phyloP scores from a whole-genome alignment of 2,113 vertebrate species.

The Struthidea cinerea region DNA sequence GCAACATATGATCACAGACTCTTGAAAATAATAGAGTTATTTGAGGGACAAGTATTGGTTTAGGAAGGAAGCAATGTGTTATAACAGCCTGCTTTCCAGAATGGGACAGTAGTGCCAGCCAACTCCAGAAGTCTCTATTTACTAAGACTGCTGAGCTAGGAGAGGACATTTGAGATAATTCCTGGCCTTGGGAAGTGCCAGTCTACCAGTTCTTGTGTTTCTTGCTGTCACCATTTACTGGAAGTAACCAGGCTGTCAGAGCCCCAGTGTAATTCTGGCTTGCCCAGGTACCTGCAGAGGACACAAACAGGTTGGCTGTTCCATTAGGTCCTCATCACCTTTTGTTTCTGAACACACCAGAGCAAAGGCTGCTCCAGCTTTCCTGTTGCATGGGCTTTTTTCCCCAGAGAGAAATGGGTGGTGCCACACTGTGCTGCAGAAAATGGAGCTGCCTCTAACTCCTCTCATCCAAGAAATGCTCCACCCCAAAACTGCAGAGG shows the following conservation, averaged over 20 bases:
- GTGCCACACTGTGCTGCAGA: neutral
- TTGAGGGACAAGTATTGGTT: neutral
- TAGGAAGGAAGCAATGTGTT: constrained; percentile 30
- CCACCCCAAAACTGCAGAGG: neutral
- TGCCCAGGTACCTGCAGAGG: neutral
- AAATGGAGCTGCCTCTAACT: neutral
- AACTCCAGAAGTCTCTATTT: neutral
- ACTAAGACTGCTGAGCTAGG: neutral
- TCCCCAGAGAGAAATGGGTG: neutral
- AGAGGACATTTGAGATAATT: neutral
- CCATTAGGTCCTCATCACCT: neutral
- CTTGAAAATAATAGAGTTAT: neutral
- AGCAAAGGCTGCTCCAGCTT: neutral
- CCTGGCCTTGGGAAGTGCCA: neutral
- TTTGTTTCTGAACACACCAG: neutral
- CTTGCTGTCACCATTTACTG: neutral
- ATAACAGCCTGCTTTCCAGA: neutral
- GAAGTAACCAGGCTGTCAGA: neutral
- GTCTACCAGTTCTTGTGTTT: neutral
- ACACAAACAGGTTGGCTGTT: neutral
- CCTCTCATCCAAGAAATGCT: neutral
- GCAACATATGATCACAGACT: neutral
- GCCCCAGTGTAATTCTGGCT: neutral
- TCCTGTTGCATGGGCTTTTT: neutral
- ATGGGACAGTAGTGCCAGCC: neutral